These are phyloP conservation scores for Calliphora vomitoria DNA, from an alignment of 2,888 invertebrate genomes.

Conservation along the genomic window DNA sequence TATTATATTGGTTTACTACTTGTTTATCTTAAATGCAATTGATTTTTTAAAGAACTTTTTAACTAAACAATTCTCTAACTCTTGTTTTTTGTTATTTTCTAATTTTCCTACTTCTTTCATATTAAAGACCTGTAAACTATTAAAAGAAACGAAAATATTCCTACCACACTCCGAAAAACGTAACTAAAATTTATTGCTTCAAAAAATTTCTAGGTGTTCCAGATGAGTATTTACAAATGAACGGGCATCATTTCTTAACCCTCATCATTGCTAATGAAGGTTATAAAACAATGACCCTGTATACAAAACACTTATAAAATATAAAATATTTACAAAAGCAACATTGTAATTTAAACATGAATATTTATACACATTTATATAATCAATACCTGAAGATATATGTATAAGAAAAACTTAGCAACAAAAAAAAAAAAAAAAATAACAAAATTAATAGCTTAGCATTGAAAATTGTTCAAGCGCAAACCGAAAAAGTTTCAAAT, in stretches of 20 bases:
- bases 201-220: background rate
- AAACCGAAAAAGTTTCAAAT: constrained; percentile 1
- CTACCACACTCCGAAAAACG: too few relatives aligned
- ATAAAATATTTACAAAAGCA: background rate
- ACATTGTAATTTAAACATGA: background rate
- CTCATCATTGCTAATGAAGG: constrained; percentile 45
- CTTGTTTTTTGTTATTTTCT: too few relatives aligned
- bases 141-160: too few relatives aligned
- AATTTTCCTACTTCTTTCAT: too few relatives aligned
- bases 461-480: background rate
- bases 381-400: background rate
- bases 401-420: too few relatives aligned
- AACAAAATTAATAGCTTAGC: background rate
- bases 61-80: too few relatives aligned
- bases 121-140: too few relatives aligned
- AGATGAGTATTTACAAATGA: background rate
- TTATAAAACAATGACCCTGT: constrained; percentile 14
- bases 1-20: too few relatives aligned
- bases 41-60: too few relatives aligned
- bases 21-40: too few relatives aligned
- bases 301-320: background rate
- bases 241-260: background rate
- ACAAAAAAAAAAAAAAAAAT: background rate
- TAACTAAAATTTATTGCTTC: too few relatives aligned
- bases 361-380: background rate